Evolutionary conservation across 2,888 invertebrate genomes (phyloP).

Genomic region (Tillus elongatus): DNA sequence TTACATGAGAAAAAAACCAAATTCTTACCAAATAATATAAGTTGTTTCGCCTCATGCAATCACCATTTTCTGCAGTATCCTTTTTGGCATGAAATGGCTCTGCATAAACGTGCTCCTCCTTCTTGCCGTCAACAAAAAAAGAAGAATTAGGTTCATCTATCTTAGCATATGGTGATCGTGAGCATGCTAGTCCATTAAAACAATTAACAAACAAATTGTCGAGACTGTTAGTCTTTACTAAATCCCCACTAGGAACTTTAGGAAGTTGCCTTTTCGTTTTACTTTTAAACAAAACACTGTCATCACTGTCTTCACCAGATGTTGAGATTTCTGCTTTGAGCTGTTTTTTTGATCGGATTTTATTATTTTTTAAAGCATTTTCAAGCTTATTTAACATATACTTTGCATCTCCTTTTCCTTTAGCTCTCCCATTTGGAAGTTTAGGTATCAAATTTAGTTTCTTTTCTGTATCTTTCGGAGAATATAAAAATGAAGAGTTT

Average conservation of each 20-base stretch:
- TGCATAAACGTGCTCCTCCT: constrained; percentile 54
- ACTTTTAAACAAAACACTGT: constrained; percentile 29
- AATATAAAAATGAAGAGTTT: constrained; percentile 26
- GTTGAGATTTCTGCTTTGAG: constrained; percentile 26
- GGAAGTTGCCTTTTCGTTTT: constrained; percentile 24
- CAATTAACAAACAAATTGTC: constrained; percentile 35
- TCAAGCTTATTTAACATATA: constrained; percentile 59
- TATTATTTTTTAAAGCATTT: constrained; percentile 48
- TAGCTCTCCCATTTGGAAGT: constrained; percentile 17
- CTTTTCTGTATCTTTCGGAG: constrained; percentile 18
- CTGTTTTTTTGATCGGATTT: constrained; percentile 28
- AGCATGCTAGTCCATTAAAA: constrained; percentile 37
- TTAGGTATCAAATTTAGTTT: constrained; percentile 21
- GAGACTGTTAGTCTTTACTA: constrained; percentile 11
- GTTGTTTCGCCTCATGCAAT: constrained; percentile 30
- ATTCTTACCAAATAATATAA: constrained; percentile 45
- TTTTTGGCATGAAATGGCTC: constrained; percentile 44
- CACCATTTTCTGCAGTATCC: constrained; percentile 16
- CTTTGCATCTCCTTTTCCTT: constrained; percentile 44
- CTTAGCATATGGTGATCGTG: constrained; percentile 32
- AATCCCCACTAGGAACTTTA: constrained; percentile 18
- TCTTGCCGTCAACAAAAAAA: constrained; percentile 34
- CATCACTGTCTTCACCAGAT: constrained; percentile 37
- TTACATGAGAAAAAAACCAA: no score
- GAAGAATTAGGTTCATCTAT: constrained; percentile 33